Evolutionary conservation across 2,113 vertebrate species (phyloP), one percentile per base, ranked within the genome.

Genomic region (Oncorhynchus mykiss): DNA sequence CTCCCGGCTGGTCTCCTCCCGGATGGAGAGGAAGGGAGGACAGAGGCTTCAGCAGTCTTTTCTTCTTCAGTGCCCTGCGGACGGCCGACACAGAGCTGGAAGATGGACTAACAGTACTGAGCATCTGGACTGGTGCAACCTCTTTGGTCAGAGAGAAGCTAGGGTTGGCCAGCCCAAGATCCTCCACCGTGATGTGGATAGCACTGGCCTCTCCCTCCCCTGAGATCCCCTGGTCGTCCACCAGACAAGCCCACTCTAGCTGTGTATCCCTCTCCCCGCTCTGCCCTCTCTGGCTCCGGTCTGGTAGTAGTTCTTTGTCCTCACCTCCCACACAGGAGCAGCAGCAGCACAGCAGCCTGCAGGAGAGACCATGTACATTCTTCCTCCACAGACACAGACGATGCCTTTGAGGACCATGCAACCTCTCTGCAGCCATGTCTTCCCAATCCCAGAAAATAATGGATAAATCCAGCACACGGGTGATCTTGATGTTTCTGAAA

Each of bases 151-250:
- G 76, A 79, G 75, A 85, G 83, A 93, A 94, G 78, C 86, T 70
- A 16, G 67, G 66, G 79, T 93, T 93, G 87, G 85, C 88, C 59
- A 88, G 82, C 34, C 91, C 91, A 78, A 92, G 76, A 74, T 91
- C 91, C 70, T 92, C 89, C 72, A 91, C 86, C 45, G 81, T 84
- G 64, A 92, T 91, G 74, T 87, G 89, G 74, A 90, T 72, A 48
- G 67, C 70, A 69, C 90, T 85, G 62, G 27, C 57, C 16, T 78
- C 64, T 59, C 31, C 75, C 75, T 39, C 39, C 39, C 7, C 39
- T 39, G 39, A 9, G 8, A 39, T 39, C 39, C 8, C 39, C 39
- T 9, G 39, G 39, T 39, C 8, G 2, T 39, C 39, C 39, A 8
- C 39, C 8, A 39, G 39, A 39, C 39, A 9, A 9, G 39, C 9